phyloP scores from a whole-genome alignment of 2,113 vertebrate genomes.

The Gavialis gangeticus region DNA sequence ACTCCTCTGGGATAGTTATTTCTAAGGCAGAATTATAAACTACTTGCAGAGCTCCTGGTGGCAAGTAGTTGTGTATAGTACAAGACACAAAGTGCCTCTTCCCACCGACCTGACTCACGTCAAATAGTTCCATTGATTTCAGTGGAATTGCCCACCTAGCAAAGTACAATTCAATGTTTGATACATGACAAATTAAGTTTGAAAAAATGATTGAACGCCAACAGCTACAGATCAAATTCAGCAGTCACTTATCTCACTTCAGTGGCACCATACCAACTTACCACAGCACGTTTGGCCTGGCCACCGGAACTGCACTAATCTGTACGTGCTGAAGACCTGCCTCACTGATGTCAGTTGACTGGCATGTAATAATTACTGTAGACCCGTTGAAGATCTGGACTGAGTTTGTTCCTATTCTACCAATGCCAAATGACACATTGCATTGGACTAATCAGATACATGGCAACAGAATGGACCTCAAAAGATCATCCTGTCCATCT shows the following conservation, averaged over 20 bases:
- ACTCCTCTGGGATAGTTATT: not conserved
- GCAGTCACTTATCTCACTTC: not conserved
- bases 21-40: not conserved
- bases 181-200: not conserved
- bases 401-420: not conserved
- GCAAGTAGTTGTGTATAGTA: not conserved
- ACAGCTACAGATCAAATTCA: not conserved
- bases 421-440: not conserved
- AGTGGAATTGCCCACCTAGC: not conserved
- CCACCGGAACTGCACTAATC: not conserved
- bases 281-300: not conserved
- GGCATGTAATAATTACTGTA: not conserved
- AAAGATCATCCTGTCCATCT: no score
- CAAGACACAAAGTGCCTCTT: not conserved
- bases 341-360: not conserved
- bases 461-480: no score
- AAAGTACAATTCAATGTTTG: not conserved
- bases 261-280: not conserved
- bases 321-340: not conserved
- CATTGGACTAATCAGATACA: not conserved
- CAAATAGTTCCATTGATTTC: not conserved
- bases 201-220: not conserved
- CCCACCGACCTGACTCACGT: not conserved
- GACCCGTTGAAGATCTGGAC: not conserved
- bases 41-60: not conserved